Evolutionary conservation across 2,113 vertebrate species (phyloP).

Genomic region (Scatophagus argus): DNA sequence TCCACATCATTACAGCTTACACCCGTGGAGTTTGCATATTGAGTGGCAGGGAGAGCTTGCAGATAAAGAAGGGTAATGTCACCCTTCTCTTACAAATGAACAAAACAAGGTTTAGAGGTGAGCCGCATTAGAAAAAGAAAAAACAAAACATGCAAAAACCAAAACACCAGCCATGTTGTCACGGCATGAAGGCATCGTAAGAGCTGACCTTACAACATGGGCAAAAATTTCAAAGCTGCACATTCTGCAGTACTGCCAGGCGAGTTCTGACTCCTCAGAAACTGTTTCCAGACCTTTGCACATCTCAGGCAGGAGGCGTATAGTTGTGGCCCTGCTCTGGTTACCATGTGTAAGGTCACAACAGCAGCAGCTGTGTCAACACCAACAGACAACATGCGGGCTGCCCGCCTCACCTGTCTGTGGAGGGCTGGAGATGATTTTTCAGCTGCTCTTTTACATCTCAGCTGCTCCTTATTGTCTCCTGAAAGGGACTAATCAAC

Average conservation of each 20-base stretch:
- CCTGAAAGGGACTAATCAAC: conserved; percentile 24
- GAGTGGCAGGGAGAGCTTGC: neutral
- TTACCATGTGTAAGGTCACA: conserved; percentile 58
- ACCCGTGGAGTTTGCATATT: conserved; percentile 1
- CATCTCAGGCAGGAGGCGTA: conserved; percentile 13
- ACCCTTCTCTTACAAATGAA: neutral
- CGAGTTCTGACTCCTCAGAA: neutral
- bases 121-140: neutral
- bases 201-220: neutral
- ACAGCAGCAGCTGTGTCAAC: conserved; percentile 78
- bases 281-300: neutral
- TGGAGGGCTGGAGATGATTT: conserved; percentile 12
- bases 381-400: conserved; percentile 58
- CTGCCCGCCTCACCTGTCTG: conserved; percentile 68
- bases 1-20: neutral
- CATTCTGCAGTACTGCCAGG: neutral
- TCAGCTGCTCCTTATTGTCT: conserved; percentile 26
- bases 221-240: neutral
- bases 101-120: conserved; percentile 16
- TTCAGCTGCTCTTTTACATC: conserved; percentile 62
- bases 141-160: too few species aligned
- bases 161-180: neutral
- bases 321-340: conserved; percentile 28
- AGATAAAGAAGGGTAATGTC: conserved; percentile 16
- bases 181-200: neutral